Base-by-base conservation (phyloP, 2,888 invertebrate species). In the Agriopis leucophaearia region DNA sequence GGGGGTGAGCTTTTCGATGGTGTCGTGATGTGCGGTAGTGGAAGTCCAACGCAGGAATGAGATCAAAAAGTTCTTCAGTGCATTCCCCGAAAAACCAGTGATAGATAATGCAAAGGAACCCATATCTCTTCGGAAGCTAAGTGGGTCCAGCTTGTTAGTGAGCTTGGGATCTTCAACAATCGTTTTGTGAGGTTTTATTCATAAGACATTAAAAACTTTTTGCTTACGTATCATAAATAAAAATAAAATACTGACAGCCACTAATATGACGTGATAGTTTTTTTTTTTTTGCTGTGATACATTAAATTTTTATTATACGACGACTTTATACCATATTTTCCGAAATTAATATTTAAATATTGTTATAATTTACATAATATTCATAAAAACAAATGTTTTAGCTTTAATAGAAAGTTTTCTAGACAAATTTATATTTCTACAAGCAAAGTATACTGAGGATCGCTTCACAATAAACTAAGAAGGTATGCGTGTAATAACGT, bases 401-500 rank as follows among this genome's bases (percentile, higher is more conserved):
- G 18, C 59, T 48, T 7, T 16, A 38, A 18, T 38, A 48, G n/a
- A 8, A 54, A 54, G 36, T 62, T 62, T 54, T 62, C 27, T 54
- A 45, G 9, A 36, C 13, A 2, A 60, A 36, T 65, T 59, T 67
- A 65, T 35, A 57, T 67, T 72, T 65, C n/a, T 70, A 66, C 40
- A n/a, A 48, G 27, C 36, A 70, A 68, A 72, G 60, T 56, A 64
- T 64, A 61, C 54, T 47, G 64, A 66, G 52, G 45, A 61, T 45
- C 18, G 35, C 56, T 51, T 27, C 55, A 51, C 56, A 64, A 64
- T 57, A 64, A 60, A 56, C 51, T 57, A 64, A 52, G 42, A 38
- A 45, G 64, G 64, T 69, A 68, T 40, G 55, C 27, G 44, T 60
- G 64, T 64, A 67, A 69, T 60, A 64, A 51, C 47, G 64, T 64